Evolutionary conservation across 2,113 vertebrate species (phyloP), one percentile per base, ranked within the genome.

Genomic region (Xyliphius kryptos): DNA sequence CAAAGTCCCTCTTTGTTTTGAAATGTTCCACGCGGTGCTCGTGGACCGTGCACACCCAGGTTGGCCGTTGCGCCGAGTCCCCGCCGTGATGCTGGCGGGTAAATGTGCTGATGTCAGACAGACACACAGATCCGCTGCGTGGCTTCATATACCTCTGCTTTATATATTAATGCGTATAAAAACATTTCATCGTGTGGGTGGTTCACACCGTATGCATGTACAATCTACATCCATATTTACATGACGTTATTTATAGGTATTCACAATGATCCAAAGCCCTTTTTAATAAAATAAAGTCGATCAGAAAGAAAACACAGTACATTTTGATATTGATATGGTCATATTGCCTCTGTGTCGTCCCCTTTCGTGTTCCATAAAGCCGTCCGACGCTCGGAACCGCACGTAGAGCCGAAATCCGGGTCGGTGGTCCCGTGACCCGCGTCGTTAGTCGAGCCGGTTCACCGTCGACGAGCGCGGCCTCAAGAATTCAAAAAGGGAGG

Each of bases 191-290:
- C 56, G 56, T 76, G 48, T 50, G 48, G 11, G n/a, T 13, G 21
- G 21, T 76, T 70, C 72, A 69, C 67, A 67, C 63, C 72, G 75
- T 76, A 73, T 81, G 79, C 77, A 70, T 79, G 75, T 73, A 81
- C 77, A 59, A 71, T 75, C 74, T 77, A 79, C 76, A 81, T 79
- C 81, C 76, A 71, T 59, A 73, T 52, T 44, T 53, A 72, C 49
- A 65, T 44, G 43, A 44, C 75, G 56, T 50, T 82, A 85, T 81
- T 77, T 82, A 87, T 77, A 79, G 54, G 53, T 69, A 68, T 76
- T 78, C 63, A 75, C 68, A 81, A 78, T 70, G 59, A 80, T 77
- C 70, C 75, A 72, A 82, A 86, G 81, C 84, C 85, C 84, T 87
- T 88, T 71, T 80, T 48, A 41, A 47, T 37, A 37, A 20, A 49